These are phyloP conservation scores for Belonocnema kinseyi DNA, from an alignment of 1,140 invertebrate genomes.

Conservation along the genomic window DNA sequence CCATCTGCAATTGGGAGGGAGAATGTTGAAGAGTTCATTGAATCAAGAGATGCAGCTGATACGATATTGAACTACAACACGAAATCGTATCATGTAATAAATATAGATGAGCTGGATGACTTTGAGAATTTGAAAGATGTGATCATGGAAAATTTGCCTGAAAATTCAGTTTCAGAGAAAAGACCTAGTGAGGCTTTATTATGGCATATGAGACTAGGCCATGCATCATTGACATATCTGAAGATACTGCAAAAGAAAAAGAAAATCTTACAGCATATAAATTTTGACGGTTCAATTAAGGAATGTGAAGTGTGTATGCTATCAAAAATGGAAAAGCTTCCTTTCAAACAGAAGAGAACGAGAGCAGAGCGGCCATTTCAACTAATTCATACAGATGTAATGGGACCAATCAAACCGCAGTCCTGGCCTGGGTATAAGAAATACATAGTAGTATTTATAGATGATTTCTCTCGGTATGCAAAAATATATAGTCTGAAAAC, in stretches of 20 bases:
- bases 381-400: constrained; percentile 40
- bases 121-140: constrained; percentile 39
- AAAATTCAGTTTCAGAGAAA: constrained; percentile 23
- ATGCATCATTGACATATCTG: constrained; percentile 52
- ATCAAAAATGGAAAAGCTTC: constrained; percentile 47
- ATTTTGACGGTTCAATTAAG: constrained; percentile 51
- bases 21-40: constrained; percentile 37
- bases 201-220: constrained; percentile 52
- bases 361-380: constrained; percentile 41
- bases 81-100: constrained; percentile 34
- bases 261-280: constrained; percentile 43
- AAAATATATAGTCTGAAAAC: no score
- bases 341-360: constrained; percentile 42
- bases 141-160: constrained; percentile 28
- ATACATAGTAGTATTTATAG: no score
- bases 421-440: constrained; percentile 22
- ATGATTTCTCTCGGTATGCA: no score
- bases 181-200: constrained; percentile 46
- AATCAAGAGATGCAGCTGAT: constrained; percentile 15
- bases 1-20: constrained; percentile 52
- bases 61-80: constrained; percentile 21
- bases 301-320: constrained; percentile 49
- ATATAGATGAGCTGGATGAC: constrained; percentile 42
- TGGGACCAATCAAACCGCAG: constrained; percentile 43
- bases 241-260: constrained; percentile 48